These are phyloP conservation scores for Lasioglossum figueresi DNA, from an alignment of 2,888 invertebrate species.

Conservation along the genomic window DNA sequence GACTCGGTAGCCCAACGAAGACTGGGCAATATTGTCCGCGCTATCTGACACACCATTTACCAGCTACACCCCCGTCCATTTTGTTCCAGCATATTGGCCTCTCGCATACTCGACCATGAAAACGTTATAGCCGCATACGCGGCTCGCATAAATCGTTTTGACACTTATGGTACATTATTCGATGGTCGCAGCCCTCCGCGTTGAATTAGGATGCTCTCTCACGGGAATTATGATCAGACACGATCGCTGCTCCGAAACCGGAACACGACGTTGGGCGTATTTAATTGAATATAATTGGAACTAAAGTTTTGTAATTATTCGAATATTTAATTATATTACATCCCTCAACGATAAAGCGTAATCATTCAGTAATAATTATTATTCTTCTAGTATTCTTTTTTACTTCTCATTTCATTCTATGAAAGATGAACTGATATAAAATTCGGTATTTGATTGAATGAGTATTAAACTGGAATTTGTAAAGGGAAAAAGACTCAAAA, in stretches of 20 bases:
- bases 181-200: constrained; percentile 37
- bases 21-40: constrained; percentile 78
- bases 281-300: neutral
- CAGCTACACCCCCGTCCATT: constrained; percentile 59
- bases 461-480: too few species aligned
- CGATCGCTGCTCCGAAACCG: neutral
- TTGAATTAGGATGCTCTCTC: constrained; percentile 66
- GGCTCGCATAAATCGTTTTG: constrained; percentile 67
- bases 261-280: neutral
- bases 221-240: constrained; percentile 58
- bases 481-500: neutral
- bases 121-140: constrained; percentile 56
- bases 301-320: neutral
- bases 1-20: constrained; percentile 73
- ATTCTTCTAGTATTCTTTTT: neutral
- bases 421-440: neutral
- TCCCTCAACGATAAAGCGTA: neutral
- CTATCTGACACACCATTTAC: constrained; percentile 77
- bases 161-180: constrained; percentile 68
- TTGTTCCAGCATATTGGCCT: constrained; percentile 62
- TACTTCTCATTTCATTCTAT: neutral
- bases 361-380: neutral
- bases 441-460: too few species aligned
- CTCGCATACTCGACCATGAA: constrained; percentile 57
- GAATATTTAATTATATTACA: too few species aligned